Evolutionary conservation across 2,888 invertebrate genomes (phyloP), one percentile per base, ranked within the genome.

Genomic region (Aporophyla nigra): DNA sequence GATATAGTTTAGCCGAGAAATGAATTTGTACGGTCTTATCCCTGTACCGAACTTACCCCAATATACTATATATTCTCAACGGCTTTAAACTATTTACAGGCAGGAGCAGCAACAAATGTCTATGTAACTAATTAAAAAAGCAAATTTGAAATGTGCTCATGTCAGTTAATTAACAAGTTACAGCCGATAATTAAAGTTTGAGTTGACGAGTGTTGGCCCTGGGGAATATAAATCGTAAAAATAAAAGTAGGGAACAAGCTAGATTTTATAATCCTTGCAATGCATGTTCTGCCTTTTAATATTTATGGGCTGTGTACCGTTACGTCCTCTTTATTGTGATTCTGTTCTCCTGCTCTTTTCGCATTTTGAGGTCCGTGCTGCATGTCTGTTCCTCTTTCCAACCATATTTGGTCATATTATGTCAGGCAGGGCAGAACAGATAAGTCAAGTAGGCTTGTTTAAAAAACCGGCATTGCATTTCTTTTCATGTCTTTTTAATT

Each of bases 101-200:
- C 21, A 43, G n/a, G 5, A 51, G 19, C 19, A 40, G 10, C 19
- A 33, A 81, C 33, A 58, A 63, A 72, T 54, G 58, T 61, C 56
- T 33, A 58, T 49, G 24, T 21, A 62, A 56, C 24, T 21, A 53
- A 63, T 33, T 63, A 72, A 80, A 78, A 33, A 71, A 77, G 43
- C 49, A 56, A 80, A 73, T 58, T 46, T 19, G 33, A n/a, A 59
- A 73, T 72, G 24, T n/a, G 24, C 53, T 71, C 43, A 56, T 62
- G 46, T 77, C 59, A 80, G 53, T 81, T 78, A 74, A 80, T 80
- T 65, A 81, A 73, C 21, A 63, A 80, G 58, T 65, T 65, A 53
- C 5, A 51, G 14, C 54, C 6, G 65, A 61, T 74, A 16, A 59
- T 78, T 80, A 74, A 78, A 78, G 46, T 80, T 78, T 80, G n/a